phyloP scores from a whole-genome alignment of 1,140 invertebrate species.

The Liolophura sinensis region DNA sequence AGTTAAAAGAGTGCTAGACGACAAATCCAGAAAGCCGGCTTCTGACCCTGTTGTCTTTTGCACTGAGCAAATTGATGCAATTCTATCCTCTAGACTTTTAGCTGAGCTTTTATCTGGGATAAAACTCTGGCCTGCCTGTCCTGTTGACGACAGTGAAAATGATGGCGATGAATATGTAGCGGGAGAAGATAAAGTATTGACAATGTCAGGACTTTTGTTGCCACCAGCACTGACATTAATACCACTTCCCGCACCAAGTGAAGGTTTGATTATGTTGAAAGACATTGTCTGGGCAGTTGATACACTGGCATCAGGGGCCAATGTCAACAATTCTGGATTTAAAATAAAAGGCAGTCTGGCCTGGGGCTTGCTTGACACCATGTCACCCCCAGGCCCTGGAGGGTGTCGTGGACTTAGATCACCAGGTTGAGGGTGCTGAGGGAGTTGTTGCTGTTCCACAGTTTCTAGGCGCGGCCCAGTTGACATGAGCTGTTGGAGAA shows the following conservation, averaged over 20 bases:
- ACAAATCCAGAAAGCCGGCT: not conserved
- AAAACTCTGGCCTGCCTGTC: not conserved
- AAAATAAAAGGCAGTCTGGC: not conserved
- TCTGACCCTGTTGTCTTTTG: not conserved
- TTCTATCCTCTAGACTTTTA: not conserved
- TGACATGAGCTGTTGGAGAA: slow-evolving; percentile 77
- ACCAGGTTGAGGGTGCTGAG: not conserved
- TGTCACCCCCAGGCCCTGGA: not conserved
- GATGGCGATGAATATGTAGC: too few species aligned
- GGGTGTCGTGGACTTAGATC: not conserved
- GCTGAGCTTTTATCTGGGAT: not conserved
- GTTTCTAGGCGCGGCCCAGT: slow-evolving; percentile 82
- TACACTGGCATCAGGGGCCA: too few species aligned
- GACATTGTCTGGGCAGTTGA: not conserved
- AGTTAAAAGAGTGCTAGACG: slow-evolving; percentile 13
- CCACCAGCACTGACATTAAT: too few species aligned
- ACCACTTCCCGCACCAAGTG: too few species aligned
- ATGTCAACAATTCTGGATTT: not conserved
- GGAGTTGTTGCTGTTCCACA: slow-evolving; percentile 80
- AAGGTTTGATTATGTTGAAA: too few species aligned
- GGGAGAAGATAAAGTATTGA: too few species aligned
- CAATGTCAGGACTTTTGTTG: too few species aligned
- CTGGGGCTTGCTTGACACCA: not conserved
- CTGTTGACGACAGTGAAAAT: not conserved
- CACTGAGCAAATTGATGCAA: not conserved